These are phyloP conservation scores for Thelaira solivaga DNA, from an alignment of 2,888 invertebrate species.

Conservation along the genomic window DNA sequence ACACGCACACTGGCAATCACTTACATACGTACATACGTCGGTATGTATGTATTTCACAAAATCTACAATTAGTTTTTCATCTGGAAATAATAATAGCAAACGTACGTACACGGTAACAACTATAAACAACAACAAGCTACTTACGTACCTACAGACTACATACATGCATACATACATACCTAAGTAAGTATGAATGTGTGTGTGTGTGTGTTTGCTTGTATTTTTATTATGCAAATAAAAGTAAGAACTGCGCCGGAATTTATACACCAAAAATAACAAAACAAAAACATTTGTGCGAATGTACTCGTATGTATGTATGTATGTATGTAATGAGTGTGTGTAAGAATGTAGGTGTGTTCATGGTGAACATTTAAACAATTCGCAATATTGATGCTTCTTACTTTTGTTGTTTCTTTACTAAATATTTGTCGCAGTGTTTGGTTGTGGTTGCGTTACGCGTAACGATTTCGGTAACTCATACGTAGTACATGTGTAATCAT, in stretches of 20 bases:
- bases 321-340: no score
- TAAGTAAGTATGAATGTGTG: no score
- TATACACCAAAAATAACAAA: conserved; percentile 41
- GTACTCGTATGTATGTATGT: neutral
- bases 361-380: conserved; percentile 45
- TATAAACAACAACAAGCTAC: conserved; percentile 8
- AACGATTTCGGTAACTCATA: conserved; percentile 47
- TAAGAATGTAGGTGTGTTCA: neutral
- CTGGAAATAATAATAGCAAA: conserved; percentile 40
- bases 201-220: no score
- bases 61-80: conserved; percentile 45
- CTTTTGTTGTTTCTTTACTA: conserved; percentile 41
- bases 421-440: conserved; percentile 45
- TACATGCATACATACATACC: no score
- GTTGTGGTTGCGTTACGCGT: conserved; percentile 55
- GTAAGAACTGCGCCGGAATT: conserved; percentile 53
- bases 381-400: conserved; percentile 55
- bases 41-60: neutral
- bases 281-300: neutral
- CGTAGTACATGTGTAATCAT: conserved; percentile 15
- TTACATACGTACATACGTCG: neutral
- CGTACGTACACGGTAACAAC: conserved; percentile 30
- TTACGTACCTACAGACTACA: no score
- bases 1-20: neutral
- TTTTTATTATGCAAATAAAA: conserved; percentile 3